Percentiles rank a stretch among this genome's conserved stretches.
These are phyloP conservation scores for Parthenolecanium corni DNA, from an alignment of 2,888 invertebrate genomes.

Conservation along the genomic window DNA sequence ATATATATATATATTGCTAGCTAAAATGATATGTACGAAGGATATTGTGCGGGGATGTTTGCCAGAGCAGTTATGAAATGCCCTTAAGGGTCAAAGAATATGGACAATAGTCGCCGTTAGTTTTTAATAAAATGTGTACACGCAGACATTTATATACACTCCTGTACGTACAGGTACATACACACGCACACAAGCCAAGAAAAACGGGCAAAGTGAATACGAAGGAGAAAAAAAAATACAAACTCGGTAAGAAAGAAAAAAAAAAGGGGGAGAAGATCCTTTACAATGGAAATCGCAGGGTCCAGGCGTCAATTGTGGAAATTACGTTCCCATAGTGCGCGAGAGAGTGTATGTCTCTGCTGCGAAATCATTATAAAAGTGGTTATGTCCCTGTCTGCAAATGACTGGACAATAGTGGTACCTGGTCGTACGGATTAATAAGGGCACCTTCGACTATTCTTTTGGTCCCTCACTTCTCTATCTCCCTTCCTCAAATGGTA, in stretches of 20 bases:
- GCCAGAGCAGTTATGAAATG: conserved; percentile 24
- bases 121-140: neutral
- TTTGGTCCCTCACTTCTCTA: neutral
- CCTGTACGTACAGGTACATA: no score
- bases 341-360: conserved; percentile 27
- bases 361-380: neutral
- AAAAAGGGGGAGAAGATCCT: neutral
- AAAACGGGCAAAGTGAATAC: no score
- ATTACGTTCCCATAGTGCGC: conserved; percentile 25
- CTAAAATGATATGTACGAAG: no score
- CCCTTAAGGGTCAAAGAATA: conserved; percentile 26
- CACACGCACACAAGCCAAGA: no score
- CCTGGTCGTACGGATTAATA: conserved; percentile 18
- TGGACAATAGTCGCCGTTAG: conserved; percentile 28
- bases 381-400: conserved; percentile 24
- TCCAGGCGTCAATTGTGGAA: conserved; percentile 18
- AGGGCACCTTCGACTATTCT: conserved; percentile 19
- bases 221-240: no score
- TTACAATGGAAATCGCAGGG: conserved; percentile 20
- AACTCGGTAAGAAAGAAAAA: neutral
- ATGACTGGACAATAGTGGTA: conserved; percentile 22
- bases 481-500: no score
- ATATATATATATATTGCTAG: no score
- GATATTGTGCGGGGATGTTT: no score
- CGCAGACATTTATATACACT: no score